Evolutionary conservation across 2,888 invertebrate species (phyloP), one percentile per base, ranked within the genome.

Genomic region (Cephus rjabovi): DNA sequence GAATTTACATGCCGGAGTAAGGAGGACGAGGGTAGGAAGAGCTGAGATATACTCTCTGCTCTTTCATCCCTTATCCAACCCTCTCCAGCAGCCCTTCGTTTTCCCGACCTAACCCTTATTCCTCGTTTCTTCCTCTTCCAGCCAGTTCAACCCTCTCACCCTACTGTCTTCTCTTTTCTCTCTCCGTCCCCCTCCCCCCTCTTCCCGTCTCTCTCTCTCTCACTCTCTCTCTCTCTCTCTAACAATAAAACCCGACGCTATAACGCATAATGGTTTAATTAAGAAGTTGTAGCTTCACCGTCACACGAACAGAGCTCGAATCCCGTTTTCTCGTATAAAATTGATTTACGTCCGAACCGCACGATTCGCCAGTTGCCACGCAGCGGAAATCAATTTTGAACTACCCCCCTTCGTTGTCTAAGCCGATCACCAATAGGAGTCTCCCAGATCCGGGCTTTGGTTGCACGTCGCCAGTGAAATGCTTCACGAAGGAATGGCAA

Each of bases 191-290:
- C n/a, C n/a, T n/a, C 12, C 12, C 34, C 0, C 35, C 35, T 3
- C 34, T 0, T 12, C 3, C 11, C 35, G 3, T 77, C 71, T 79
- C 76, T 75, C 76, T 78, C 78, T 31, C 56, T 75, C 11, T 77
- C 79, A 68, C 74, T 75, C 76, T 77, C 79, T 77, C 77, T 73
- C 76, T 78, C 69, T 81, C 79, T 79, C 80, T 76, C 75, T 82
- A 84, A 84, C 86, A 89, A 90, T 90, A 89, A 90, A 90, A 88
- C 86, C 87, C 85, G 82, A 81, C 84, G 86, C 86, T 85, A 86
- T 87, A 87, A 87, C 86, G 88, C 87, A 88, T 89, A 89, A 90
- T 89, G 88, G 86, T 89, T 90, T 89, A 90, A 90, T 90, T 89
- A 89, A 89, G 89, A 89, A 90, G 87, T 88, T 89, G 88, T 87